Evolutionary conservation across 2,113 vertebrate genomes (phyloP), one percentile per base, ranked within the genome.

Genomic region (Pagrus major): DNA sequence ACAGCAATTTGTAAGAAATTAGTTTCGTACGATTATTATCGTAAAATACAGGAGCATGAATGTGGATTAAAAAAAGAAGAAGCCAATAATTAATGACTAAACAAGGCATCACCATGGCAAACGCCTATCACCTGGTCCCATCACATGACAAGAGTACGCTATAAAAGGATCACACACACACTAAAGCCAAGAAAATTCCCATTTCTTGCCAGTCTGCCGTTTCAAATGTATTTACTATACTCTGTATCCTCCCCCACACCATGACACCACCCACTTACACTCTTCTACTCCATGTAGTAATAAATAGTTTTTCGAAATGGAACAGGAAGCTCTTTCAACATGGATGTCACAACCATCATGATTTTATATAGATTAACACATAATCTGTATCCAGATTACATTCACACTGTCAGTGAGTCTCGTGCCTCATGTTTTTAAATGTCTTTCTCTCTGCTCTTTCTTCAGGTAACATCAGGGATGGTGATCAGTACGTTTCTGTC

Each of bases 401-500:
- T 46, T 20, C 35, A 14, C 31, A 21, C 29, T 25, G 39, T 59
- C 33, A 47, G 15, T 63, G 14, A 21, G 18, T 47, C 7, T 14
- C 1, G 9, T 44, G 6, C 6, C 23, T 31, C 41, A 4, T 20
- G 27, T 23, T 39, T 23, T 54, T 15, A 20, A 14, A 3, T 44
- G 1, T 78, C 25, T 39, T 11, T 46, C 2, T 56, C 9, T 52
- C 27, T 61, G 8, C 18, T 23, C 25, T 56, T 14, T 37, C 47
- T 80, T 21, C 67, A 99, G 98, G 95, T 99, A 75, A 98, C 98
- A 35, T 97, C 97, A 39, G 98, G 98, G 67, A 99, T 99, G 98
- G 97, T 99, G 8, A 97, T 99, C 90, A 97, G 97, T 83, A 99
- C 97, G 0, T 97, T 99, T 81, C 95, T 99, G 49, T 99, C 98